A percentile compares a stretch with the other conserved stretches of the same genome.
Evolutionary conservation across 2,113 vertebrate species (phyloP).

Genomic region (Saccopteryx bilineata): DNA sequence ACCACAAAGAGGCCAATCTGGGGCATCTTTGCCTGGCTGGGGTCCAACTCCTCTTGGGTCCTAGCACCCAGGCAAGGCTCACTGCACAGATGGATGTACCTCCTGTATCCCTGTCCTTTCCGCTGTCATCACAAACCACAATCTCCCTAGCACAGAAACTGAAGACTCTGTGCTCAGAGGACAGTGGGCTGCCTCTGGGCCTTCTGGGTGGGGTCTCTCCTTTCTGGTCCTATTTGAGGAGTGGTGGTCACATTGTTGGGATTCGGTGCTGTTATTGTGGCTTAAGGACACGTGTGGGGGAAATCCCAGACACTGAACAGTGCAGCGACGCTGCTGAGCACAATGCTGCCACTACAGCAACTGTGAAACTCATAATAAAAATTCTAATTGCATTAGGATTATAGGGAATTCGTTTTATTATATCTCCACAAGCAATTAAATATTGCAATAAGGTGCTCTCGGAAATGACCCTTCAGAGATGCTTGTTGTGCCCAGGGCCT

Average conservation of each 20-base stretch:
- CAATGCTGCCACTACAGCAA: not conserved
- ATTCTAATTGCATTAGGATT: slow-evolving; percentile 54
- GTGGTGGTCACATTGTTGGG: accelerated
- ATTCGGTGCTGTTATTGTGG: not conserved
- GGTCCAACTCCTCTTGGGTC: not conserved
- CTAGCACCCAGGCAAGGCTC: not conserved
- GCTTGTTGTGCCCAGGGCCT: not conserved
- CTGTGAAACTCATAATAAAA: not conserved
- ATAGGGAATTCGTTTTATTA: slow-evolving; percentile 29
- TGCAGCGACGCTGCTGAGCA: accelerated
- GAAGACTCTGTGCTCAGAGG: not conserved
- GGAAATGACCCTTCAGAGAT: not conserved
- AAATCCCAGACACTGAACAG: not conserved
- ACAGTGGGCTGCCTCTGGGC: not conserved
- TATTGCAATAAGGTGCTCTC: not conserved
- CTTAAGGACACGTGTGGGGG: not conserved
- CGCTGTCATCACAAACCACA: not conserved
- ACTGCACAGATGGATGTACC: accelerated
- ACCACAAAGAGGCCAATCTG: not conserved
- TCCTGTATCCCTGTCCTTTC: not conserved
- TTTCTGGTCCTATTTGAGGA: not conserved
- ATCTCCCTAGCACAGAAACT: not conserved
- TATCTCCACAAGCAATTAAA: not conserved
- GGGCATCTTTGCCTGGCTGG: not conserved
- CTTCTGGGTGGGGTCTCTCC: not conserved